Evolutionary conservation across 2,888 invertebrate species (phyloP).

Genomic region (Minunthozetes semirufus): DNA sequence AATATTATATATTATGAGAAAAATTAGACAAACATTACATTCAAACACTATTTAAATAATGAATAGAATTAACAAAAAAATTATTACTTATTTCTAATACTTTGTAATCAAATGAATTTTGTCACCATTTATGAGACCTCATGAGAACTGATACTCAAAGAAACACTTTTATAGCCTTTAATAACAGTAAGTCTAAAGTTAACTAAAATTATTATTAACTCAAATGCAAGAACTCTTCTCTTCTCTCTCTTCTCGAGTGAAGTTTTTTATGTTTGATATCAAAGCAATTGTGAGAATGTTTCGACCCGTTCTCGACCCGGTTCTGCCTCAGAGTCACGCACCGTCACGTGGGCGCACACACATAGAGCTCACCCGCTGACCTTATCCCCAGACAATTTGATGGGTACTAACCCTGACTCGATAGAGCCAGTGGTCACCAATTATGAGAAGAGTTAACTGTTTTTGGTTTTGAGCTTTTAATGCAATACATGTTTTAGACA

Average conservation of each 20-base stretch:
- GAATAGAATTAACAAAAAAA: not conserved
- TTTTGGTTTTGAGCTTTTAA: not conserved
- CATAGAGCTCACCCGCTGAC: not conserved
- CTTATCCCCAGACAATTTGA: not conserved
- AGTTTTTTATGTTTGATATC: not conserved
- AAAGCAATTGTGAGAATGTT: conserved; percentile 19
- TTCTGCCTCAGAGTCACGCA: conserved; percentile 17
- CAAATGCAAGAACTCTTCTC: not conserved
- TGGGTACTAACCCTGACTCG: conserved; percentile 2
- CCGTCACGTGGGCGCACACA: conserved; percentile 6
- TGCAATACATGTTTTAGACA: not conserved
- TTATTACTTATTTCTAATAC: not conserved
- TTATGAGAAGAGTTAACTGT: not conserved
- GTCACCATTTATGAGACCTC: too few relatives aligned
- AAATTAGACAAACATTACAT: not conserved
- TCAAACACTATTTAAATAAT: not conserved
- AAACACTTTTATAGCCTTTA: not conserved
- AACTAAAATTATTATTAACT: not conserved
- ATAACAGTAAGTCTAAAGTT: not conserved
- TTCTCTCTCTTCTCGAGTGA: conserved; percentile 12
- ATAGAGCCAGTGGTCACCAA: not conserved
- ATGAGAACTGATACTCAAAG: not conserved
- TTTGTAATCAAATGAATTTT: not conserved
- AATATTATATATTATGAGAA: too few relatives aligned
- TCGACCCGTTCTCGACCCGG: conserved; percentile 18